A percentile compares a stretch with the other conserved stretches of the same genome.
These are phyloP conservation scores for Drosophila colorata DNA, from an alignment of 2,888 invertebrate species.

Conservation along the genomic window DNA sequence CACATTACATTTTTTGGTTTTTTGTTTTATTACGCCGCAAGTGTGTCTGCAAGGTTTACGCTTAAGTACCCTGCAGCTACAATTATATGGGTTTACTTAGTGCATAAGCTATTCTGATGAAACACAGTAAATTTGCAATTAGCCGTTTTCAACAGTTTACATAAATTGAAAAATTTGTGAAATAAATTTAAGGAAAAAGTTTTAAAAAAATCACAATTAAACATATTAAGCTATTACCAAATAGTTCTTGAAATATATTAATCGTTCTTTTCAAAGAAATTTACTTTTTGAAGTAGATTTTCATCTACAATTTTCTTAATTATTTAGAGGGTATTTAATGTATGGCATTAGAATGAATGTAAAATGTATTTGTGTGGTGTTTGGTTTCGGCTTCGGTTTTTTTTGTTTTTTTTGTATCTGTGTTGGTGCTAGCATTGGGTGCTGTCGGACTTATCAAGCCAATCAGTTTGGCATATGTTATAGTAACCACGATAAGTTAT, in stretches of 20 bases:
- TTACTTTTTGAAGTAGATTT: not conserved
- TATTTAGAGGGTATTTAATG: constrained; percentile 17
- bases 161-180: too few relatives aligned
- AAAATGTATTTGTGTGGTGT: constrained; percentile 26
- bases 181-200: too few relatives aligned
- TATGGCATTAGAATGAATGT: not conserved
- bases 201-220: too few relatives aligned
- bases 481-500: constrained; percentile 64
- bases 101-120: too few relatives aligned
- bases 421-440: constrained; percentile 27
- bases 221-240: too few relatives aligned
- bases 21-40: constrained; percentile 49
- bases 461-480: constrained; percentile 76
- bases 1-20: constrained; percentile 18
- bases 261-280: not conserved
- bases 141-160: too few relatives aligned
- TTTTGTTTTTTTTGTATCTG: constrained; percentile 21
- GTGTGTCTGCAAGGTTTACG: constrained; percentile 43
- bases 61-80: constrained; percentile 30
- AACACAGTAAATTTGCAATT: too few relatives aligned
- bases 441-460: constrained; percentile 63
- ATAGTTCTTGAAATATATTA: too few relatives aligned
- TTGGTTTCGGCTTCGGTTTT: constrained; percentile 38
- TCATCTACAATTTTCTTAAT: not conserved
- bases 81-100: not conserved